Percentiles rank a stretch among this genome's conserved stretches.
These are phyloP conservation scores for Formica aserva DNA, from an alignment of 2,888 invertebrate species.

Conservation along the genomic window DNA sequence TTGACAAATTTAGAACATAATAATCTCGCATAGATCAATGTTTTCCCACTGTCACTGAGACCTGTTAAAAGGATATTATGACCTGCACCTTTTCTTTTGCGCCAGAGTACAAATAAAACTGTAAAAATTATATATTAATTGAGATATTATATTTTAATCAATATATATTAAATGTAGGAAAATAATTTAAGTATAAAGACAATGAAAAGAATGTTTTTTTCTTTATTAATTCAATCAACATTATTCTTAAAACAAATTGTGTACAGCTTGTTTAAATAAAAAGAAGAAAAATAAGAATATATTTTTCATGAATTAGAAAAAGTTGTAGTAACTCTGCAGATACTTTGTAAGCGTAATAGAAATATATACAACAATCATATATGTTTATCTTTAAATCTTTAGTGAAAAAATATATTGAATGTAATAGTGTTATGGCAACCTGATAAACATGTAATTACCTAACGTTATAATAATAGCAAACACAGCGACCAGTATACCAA, in stretches of 20 bases:
- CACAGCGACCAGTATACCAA: constrained; percentile 82
- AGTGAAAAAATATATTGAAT: constrained; percentile 23
- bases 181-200: background rate
- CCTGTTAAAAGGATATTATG: constrained; percentile 93
- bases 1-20: constrained; percentile 90
- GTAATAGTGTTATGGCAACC: background rate
- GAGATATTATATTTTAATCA: background rate
- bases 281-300: background rate
- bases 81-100: constrained; percentile 87
- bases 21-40: constrained; percentile 93
- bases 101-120: constrained; percentile 89
- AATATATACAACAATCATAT: background rate
- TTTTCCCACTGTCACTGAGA: constrained; percentile 96
- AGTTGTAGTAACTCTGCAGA: background rate
- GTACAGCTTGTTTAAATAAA: background rate
- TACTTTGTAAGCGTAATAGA: background rate
- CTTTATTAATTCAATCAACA: background rate
- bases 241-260: background rate
- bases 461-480: constrained; percentile 82
- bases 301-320: constrained; percentile 1
- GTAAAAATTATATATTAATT: background rate
- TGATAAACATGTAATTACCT: constrained; percentile 78
- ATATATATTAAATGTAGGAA: background rate
- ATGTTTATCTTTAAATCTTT: constrained; percentile 1
- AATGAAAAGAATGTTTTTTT: background rate